These are phyloP conservation scores for Pimephales promelas DNA, from an alignment of 2,113 vertebrate genomes.

Conservation along the genomic window DNA sequence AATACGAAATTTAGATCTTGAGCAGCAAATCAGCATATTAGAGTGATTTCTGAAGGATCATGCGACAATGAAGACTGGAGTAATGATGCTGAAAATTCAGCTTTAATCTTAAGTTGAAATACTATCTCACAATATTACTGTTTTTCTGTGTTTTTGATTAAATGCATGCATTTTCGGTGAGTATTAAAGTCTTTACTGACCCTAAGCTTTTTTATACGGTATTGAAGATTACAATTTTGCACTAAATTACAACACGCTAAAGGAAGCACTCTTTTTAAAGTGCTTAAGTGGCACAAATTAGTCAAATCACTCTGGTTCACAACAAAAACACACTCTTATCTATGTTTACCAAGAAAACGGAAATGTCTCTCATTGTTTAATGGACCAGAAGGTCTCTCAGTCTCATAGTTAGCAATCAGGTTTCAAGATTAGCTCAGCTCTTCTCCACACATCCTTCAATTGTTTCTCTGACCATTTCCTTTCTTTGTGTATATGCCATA, in stretches of 20 bases:
- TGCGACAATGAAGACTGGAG: not conserved
- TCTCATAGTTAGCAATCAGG: not conserved
- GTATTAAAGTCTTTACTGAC: not conserved
- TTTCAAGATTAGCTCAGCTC: not conserved
- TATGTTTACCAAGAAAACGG: not conserved
- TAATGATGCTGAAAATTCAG: not conserved
- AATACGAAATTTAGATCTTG: not conserved
- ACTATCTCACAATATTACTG: not conserved
- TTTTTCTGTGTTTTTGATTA: not conserved
- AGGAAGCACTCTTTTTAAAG: not conserved
- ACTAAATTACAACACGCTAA: not conserved
- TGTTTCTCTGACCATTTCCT: slow-evolving; percentile 28
- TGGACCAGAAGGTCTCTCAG: not conserved
- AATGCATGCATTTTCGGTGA: not conserved
- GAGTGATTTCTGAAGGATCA: not conserved
- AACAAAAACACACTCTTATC: not conserved
- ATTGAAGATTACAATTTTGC: not conserved
- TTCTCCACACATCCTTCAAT: slow-evolving; percentile 21
- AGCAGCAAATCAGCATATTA: not conserved
- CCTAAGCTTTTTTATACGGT: too few relatives aligned
- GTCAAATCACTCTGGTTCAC: not conserved
- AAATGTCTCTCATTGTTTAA: slow-evolving; percentile 31
- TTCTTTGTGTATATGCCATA: not conserved
- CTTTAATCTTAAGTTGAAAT: not conserved
- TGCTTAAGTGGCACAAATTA: not conserved